A percentile compares a stretch with the other conserved stretches of the same genome.
Evolutionary conservation across 64 coral and sea anemone species (phyloP).

Genomic region (Porites australiensis): DNA sequence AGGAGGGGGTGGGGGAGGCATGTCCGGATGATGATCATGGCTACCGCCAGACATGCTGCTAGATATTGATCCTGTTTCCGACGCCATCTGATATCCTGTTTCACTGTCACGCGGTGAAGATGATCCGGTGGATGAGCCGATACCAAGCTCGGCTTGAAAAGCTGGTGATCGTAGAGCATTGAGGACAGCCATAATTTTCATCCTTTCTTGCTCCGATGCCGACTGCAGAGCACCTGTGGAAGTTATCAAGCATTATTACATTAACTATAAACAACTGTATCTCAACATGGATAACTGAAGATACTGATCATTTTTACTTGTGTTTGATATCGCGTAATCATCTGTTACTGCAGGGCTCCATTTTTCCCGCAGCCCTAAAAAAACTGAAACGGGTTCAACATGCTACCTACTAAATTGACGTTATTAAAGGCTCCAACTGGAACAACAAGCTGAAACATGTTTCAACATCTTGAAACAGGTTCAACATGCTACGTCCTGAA

Average conservation of each 20-base stretch:
- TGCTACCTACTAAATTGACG: too few relatives aligned
- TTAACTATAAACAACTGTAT: not conserved
- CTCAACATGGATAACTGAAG: too few relatives aligned
- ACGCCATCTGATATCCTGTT: conserved; percentile 73
- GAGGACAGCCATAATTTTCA: conserved; percentile 89
- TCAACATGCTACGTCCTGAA: too few relatives aligned
- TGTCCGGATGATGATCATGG: conserved; percentile 65
- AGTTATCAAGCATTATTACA: not conserved
- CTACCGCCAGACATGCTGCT: conserved; percentile 74
- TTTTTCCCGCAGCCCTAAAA: too few relatives aligned
- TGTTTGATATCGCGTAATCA: too few relatives aligned
- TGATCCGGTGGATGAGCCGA: conserved; percentile 55
- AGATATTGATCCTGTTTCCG: conserved; percentile 74
- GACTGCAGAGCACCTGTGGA: conserved; percentile 80
- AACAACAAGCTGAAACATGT: too few relatives aligned
- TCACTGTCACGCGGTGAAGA: conserved; percentile 86
- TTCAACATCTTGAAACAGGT: too few relatives aligned
- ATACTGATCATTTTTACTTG: too few relatives aligned
- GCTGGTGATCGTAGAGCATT: conserved; percentile 80
- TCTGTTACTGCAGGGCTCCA: too few relatives aligned
- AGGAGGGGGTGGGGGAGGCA: conserved; percentile 49
- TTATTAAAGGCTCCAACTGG: too few relatives aligned
- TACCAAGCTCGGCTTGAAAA: conserved; percentile 71
- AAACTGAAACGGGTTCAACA: too few relatives aligned
- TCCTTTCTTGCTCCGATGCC: conserved; percentile 87